phyloP scores from a whole-genome alignment of 2,888 invertebrate species.

The Chymomyza fuscimana region DNA sequence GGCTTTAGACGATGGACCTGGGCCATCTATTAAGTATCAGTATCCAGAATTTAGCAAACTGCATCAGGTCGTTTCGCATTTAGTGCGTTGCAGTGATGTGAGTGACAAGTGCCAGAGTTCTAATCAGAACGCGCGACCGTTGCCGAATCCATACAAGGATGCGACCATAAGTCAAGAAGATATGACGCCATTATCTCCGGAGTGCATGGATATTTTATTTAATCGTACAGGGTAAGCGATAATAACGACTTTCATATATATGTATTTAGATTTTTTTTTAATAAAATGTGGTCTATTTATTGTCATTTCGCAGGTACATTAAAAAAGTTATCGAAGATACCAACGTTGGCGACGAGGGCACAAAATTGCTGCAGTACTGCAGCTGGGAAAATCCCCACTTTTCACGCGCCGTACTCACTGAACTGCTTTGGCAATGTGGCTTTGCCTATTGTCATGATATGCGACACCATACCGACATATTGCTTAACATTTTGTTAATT shows the following conservation, averaged over 20 bases:
- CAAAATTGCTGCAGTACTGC: conserved; percentile 93
- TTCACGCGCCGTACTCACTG: conserved; percentile 92
- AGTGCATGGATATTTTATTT: conserved; percentile 91
- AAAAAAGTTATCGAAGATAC: conserved; percentile 98
- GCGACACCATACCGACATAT: conserved; percentile 93
- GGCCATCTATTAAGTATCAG: conserved; percentile 96
- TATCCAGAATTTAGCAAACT: conserved; percentile 96
- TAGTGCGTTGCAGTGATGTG: conserved; percentile 96
- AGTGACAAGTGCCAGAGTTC: conserved; percentile 84
- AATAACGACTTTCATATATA: not conserved
- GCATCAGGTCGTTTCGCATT: conserved; percentile 94
- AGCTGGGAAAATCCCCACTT: conserved; percentile 98
- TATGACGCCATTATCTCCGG: conserved; percentile 85
- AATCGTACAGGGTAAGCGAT: conserved; percentile 85
- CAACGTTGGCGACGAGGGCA: conserved; percentile 93
- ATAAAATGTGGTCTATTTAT: not conserved
- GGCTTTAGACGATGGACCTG: conserved; percentile 94
- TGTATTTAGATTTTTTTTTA: conserved; percentile 6
- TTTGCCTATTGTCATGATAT: conserved; percentile 96
- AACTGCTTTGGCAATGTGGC: conserved; percentile 93
- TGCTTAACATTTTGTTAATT: conserved; percentile 91
- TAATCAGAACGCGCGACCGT: conserved; percentile 81
- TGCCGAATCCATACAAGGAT: conserved; percentile 89
- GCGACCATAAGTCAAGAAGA: conserved; percentile 81
- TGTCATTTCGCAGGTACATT: conserved; percentile 84